A percentile compares a stretch with the other conserved stretches of the same genome.
phyloP scores from a whole-genome alignment of 2,888 invertebrate genomes.

The Conus canariensis region DNA sequence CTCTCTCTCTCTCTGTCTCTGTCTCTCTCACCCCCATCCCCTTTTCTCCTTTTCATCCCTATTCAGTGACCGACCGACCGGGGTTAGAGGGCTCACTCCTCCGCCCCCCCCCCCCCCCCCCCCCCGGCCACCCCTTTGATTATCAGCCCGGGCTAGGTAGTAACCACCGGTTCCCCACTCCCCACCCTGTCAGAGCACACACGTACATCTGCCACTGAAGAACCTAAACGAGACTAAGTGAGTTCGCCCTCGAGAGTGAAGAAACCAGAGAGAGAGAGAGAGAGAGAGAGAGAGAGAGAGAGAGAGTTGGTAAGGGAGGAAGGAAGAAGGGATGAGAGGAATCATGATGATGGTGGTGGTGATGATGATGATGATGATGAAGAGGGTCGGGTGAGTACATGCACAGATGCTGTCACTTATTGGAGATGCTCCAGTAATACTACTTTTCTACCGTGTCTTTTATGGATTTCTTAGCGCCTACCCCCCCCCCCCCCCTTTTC shows the following conservation, averaged over 20 bases:
- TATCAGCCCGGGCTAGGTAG: not conserved
- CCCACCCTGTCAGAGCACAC: not conserved
- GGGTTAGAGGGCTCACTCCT: too few species aligned
- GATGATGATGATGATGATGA: not conserved
- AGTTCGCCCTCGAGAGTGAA: not conserved
- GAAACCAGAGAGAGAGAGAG: not conserved
- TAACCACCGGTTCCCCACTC: not conserved
- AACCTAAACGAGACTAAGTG: not conserved
- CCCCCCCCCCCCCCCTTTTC: not conserved
- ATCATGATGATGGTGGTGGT: not conserved
- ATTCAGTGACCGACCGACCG: not conserved
- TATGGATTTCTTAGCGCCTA: not conserved
- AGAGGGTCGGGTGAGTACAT: not conserved
- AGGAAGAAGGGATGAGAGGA: not conserved
- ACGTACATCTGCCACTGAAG: not conserved
- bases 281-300: not conserved
- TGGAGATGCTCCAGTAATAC: not conserved
- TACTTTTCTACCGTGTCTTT: not conserved
- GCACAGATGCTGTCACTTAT: conserved; percentile 6
- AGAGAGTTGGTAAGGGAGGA: not conserved
- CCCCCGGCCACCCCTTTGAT: not conserved
- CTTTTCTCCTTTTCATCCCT: not conserved
- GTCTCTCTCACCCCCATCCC: not conserved
- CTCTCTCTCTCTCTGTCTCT: conserved; percentile 12
- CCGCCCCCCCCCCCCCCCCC: too few species aligned